These are phyloP conservation scores for Alentia gelatinosa DNA, from an alignment of 2,888 invertebrate species.

Conservation along the genomic window DNA sequence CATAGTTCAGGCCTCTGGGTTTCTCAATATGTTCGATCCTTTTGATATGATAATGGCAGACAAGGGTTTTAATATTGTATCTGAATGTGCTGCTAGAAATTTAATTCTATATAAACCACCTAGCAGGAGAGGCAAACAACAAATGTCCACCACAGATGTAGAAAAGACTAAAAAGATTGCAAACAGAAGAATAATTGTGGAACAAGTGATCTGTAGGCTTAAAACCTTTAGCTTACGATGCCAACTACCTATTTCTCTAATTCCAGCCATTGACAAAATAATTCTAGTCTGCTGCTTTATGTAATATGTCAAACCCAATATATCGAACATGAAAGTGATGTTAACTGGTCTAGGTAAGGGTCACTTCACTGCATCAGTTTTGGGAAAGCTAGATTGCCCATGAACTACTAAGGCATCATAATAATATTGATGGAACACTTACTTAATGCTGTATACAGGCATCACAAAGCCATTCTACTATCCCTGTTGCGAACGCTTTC, in stretches of 20 bases:
- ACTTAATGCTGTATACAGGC: neutral
- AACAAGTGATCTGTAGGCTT: neutral
- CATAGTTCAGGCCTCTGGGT: neutral
- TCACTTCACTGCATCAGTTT: neutral
- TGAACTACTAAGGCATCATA: neutral
- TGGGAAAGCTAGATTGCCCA: neutral
- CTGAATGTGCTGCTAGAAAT: neutral
- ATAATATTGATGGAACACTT: neutral
- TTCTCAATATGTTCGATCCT: neutral
- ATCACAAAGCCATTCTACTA: neutral
- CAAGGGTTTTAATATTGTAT: constrained; percentile 30
- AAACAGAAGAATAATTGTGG: neutral
- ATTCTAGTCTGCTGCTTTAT: too few relatives aligned
- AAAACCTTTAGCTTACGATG: neutral
- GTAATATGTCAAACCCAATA: too few relatives aligned
- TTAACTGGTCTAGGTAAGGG: neutral
- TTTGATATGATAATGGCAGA: constrained; percentile 28
- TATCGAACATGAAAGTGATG: neutral
- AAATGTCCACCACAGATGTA: neutral
- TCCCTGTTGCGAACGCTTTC: neutral
- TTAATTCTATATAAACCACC: neutral
- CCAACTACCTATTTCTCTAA: too few relatives aligned
- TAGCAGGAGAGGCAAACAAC: neutral
- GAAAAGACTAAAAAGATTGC: neutral
- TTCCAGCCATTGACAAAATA: too few relatives aligned